These are phyloP conservation scores for Aplidium turbinatum DNA, from an alignment of 23 tunicate species.

Conservation along the genomic window DNA sequence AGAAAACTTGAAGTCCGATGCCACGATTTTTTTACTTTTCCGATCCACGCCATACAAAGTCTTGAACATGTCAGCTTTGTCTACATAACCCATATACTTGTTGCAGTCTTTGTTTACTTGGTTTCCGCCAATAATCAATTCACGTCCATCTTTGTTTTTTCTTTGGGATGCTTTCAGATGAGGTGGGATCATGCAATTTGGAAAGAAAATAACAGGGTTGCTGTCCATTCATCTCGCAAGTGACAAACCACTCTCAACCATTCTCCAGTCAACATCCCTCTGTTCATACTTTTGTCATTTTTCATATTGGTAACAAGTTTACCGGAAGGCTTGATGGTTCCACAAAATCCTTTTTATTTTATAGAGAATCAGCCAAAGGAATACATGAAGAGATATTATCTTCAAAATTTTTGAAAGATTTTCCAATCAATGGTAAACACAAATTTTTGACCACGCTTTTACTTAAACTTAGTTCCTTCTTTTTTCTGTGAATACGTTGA, in stretches of 20 bases:
- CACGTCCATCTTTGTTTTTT: conserved; percentile 20
- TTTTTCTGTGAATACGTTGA: conserved; percentile 4
- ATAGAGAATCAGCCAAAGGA: conserved; percentile 2
- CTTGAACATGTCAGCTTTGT: conserved; percentile 23
- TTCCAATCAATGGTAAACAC: background rate
- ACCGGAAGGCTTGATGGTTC: conserved; percentile 4
- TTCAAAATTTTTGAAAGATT: conserved; percentile 9
- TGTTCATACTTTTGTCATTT: conserved; percentile 18
- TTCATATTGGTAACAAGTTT: conserved; percentile 12
- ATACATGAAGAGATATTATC: conserved; percentile 20
- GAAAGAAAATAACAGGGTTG: conserved; percentile 12
- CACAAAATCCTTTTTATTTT: conserved; percentile 13
- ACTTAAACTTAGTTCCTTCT: conserved; percentile 13
- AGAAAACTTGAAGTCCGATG: too few species aligned
- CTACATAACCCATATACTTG: conserved; percentile 23
- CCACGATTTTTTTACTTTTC: conserved; percentile 33
- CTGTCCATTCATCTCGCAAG: conserved; percentile 27
- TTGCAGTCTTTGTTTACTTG: conserved; percentile 26
- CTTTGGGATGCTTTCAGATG: conserved; percentile 1
- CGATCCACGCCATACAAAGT: conserved; percentile 11
- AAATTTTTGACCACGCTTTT: conserved; percentile 13
- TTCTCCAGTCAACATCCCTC: conserved; percentile 32
- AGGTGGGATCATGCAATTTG: conserved; percentile 2
- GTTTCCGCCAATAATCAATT: background rate
- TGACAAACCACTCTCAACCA: conserved; percentile 2